Base-by-base conservation (phyloP, 1,140 invertebrate genomes). In the Sarcophaga peregrina region DNA sequence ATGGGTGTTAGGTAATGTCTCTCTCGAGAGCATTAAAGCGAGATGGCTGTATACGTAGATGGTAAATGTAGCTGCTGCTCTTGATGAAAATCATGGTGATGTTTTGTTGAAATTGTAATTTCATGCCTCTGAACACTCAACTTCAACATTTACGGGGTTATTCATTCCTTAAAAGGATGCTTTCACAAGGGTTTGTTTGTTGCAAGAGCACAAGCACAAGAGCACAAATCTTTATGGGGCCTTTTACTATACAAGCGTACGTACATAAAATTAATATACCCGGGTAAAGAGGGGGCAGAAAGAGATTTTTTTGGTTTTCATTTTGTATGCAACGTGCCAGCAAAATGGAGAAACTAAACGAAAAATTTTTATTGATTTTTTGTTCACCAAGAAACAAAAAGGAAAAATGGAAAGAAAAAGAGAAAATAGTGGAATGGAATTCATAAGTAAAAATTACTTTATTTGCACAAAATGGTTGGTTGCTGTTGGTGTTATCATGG, bases 61-160 rank as follows among this genome's bases (percentile, higher is more conserved):
- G 25, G 25, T 37, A 37, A 37, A 37, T 37, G 25, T 37, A 37
- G 25, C 25, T 37, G 25, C 25, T 37, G 4, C 25, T 37, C 25
- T 37, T 58, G 54, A 58, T 13, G 54, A 58, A 13, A 7, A 58
- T n/a, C 13, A 13, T 58, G 15, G 13, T 58, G 54, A 15, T n/a
- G 54, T n/a, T 4, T n/a, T 58, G 54, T n/a, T n/a, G n/a, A 68
- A 68, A 68, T 68, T 68, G 62, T 50, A 78, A 78, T 78, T 78
- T 78, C 47, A 78, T 78, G 75, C 75, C 25, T 45, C 3, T 68
- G 62, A 68, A 68, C 62, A 68, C 17, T 68, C 54, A n/a, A 68
- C 62, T 78, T 78, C 20, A 78, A 78, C 47, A 25, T 17, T 48
- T 76, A 13, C 25, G 4, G 75, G 20, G 73, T 74, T 52, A 20